Base-by-base conservation (phyloP, 2,113 vertebrate species). In the Aegypius monachus region DNA sequence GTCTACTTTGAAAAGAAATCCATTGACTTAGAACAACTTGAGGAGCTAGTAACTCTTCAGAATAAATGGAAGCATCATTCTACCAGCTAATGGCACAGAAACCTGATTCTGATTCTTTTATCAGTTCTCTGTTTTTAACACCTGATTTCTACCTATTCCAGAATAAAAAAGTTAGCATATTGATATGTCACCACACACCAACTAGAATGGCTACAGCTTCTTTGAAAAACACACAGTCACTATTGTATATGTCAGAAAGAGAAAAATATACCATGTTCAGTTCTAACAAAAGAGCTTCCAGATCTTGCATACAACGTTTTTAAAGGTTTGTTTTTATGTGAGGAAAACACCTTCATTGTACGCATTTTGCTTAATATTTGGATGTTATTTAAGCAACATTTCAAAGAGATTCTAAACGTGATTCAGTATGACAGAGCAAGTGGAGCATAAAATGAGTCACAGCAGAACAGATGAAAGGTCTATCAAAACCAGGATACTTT, bases 381-480 rank as follows among this genome's bases (percentile, higher is more conserved):
- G 8, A 59, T 58, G 42, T 2, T 45, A 91, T 93, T 93, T 55
- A 82, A 90, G 13, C 62, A 83, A 34, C 8, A 36, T 75, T 88
- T 73, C 53, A 56, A 61, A 87, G 32, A 62, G 21, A 80, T 90
- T 78, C 36, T 90, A 92, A 87, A 95, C 70, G 40, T 86, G 71
- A 93, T 91, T 92, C 73, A 72, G 29, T 89, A 59, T 56, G 66
- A 85, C 65, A 83, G 87, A 91, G 31, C 77, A 96, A 90, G 85
- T 87, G 83, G 77, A 93, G 55, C 71, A 91, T 94, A 90, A 91
- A 88, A 88, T 90, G 78, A 94, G 42, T 88, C 67, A 93, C 4
- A 77, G 48, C n/a, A 84, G 73, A 95, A 85, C 21, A 95, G 86
- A 96, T 86, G 90, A 96, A 88, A 88, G 66, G 20, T 74, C 65